Conservation (phyloP, 2,113 vertebrate genomes). For the Crotalus tigris region DNA sequence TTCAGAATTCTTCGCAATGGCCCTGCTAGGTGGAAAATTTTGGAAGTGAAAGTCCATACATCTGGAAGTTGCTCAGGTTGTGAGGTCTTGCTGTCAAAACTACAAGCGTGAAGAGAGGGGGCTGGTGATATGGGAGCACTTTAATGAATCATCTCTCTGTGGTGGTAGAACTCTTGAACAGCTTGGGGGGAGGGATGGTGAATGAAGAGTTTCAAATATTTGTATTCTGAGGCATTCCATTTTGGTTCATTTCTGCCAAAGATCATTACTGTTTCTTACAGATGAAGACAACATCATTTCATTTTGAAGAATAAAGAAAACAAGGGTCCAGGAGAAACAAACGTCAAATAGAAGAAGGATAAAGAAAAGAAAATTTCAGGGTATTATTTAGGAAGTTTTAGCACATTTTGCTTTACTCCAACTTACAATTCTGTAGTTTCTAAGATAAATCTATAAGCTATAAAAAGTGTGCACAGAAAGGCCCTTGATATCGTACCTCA, state of each 20-base stretch:
- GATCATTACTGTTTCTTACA: background rate
- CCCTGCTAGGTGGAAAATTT: no score
- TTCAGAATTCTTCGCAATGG: no score
- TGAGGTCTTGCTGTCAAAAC: background rate
- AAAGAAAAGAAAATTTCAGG: background rate
- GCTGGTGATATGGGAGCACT: background rate
- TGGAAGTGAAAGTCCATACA: no score
- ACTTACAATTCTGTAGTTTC: background rate
- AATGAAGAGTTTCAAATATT: background rate
- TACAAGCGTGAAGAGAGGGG: background rate
- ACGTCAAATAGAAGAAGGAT: background rate
- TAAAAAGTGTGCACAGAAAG: background rate
- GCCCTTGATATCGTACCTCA: background rate
- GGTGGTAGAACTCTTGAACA: background rate
- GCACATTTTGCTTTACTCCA: background rate
- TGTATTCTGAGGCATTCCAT: background rate
- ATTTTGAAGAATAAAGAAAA: background rate
- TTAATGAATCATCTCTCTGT: background rate
- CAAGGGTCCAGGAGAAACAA: background rate
- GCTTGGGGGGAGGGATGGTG: background rate
- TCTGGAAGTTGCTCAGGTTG: background rate
- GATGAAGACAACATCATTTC: background rate
- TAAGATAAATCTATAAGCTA: background rate
- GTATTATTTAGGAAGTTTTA: background rate
- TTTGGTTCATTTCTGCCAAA: background rate